Evolutionary conservation across 2,888 invertebrate genomes (phyloP).

Genomic region (Marronus borbonicus): DNA sequence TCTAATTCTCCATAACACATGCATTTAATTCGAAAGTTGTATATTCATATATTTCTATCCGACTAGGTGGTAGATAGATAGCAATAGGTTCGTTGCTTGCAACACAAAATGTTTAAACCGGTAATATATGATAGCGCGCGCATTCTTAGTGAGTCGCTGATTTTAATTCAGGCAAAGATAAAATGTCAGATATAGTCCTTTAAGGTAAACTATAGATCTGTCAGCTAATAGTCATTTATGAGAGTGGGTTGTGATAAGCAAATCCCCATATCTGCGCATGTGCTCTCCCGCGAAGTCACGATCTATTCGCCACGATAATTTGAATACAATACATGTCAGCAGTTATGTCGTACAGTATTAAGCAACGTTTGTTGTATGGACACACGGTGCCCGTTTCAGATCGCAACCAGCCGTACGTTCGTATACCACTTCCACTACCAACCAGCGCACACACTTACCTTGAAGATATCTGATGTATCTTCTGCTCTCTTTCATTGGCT

Average conservation of each 20-base stretch:
- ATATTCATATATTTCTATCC: neutral
- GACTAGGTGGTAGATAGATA: slow-evolving; percentile 7
- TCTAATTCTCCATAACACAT: neutral
- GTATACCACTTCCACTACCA: slow-evolving; percentile 13
- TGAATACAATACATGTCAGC: slow-evolving; percentile 70
- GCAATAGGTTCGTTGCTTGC: slow-evolving; percentile 12
- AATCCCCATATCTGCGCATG: slow-evolving; percentile 69
- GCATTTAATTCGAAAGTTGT: slow-evolving; percentile 10
- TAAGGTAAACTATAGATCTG: slow-evolving; percentile 68
- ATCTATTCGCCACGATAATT: slow-evolving; percentile 66
- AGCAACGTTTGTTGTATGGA: slow-evolving; percentile 56
- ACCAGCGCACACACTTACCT: slow-evolving; percentile 7
- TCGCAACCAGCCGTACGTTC: slow-evolving; percentile 12
- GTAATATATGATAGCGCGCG: slow-evolving; percentile 46
- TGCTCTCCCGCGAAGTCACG: slow-evolving; percentile 67
- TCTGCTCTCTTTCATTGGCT: slow-evolving; percentile 25
- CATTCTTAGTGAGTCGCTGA: slow-evolving; percentile 52
- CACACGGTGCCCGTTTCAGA: slow-evolving; percentile 46
- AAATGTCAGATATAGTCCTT: slow-evolving; percentile 54
- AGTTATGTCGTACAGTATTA: slow-evolving; percentile 61
- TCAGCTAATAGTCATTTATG: slow-evolving; percentile 69
- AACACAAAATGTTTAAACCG: slow-evolving; percentile 42
- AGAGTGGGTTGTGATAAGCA: slow-evolving; percentile 67
- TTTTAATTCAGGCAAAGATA: slow-evolving; percentile 55
- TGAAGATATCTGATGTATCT: slow-evolving; percentile 27